Evolutionary conservation across 2,888 invertebrate genomes (phyloP).

Genomic region (Leptinotarsa rubiginosa): DNA sequence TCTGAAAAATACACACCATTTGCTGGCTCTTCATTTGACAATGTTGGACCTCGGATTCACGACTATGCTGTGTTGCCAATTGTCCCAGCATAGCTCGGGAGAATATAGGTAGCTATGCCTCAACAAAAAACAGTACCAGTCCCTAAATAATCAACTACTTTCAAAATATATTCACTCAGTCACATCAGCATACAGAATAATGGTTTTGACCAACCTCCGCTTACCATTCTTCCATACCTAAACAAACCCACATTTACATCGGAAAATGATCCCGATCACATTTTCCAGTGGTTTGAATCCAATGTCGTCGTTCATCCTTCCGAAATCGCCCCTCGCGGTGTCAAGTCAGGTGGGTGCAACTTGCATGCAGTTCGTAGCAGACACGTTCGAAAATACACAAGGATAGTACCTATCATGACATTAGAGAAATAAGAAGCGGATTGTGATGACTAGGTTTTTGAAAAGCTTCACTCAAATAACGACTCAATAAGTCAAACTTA

Average conservation of each 20-base stretch:
- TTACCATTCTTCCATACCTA: background rate
- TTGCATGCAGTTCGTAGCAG: background rate
- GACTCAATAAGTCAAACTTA: too few species aligned
- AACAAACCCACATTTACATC: conserved; percentile 29
- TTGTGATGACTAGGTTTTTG: too few species aligned
- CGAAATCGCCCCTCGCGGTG: conserved; percentile 50
- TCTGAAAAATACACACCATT: too few species aligned
- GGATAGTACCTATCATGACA: background rate
- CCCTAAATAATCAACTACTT: conserved; percentile 6
- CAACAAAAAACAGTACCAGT: background rate
- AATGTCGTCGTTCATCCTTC: conserved; percentile 46
- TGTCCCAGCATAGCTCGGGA: too few species aligned
- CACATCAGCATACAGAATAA: background rate
- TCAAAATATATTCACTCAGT: background rate
- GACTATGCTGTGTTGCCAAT: background rate
- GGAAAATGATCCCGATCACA: conserved; percentile 55
- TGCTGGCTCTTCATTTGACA: too few species aligned
- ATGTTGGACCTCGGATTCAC: background rate
- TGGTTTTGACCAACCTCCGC: background rate
- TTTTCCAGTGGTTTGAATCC: conserved; percentile 57
- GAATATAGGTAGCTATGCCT: background rate
- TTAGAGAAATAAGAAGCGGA: too few species aligned
- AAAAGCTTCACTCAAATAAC: too few species aligned
- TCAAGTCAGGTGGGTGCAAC: conserved; percentile 52
- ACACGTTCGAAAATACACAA: conserved; percentile 1